Evolutionary conservation across 2,888 invertebrate genomes (phyloP).

Genomic region (Drosophila bunnanda): DNA sequence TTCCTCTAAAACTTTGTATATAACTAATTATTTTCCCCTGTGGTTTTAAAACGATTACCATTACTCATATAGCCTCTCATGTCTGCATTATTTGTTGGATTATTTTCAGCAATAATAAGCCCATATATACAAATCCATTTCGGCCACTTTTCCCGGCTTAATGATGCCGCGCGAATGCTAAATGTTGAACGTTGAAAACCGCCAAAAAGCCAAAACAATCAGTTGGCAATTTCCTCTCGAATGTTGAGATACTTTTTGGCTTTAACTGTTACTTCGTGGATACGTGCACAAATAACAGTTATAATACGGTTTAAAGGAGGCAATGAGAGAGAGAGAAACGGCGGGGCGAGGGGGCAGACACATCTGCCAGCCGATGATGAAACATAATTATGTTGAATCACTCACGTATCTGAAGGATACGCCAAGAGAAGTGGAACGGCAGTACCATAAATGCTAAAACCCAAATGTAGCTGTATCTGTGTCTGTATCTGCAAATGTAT

Average conservation of each 20-base stretch:
- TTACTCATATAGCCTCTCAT: neutral
- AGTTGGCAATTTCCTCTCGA: slow-evolving; percentile 54
- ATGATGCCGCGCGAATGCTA: slow-evolving; percentile 50
- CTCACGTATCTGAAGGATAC: slow-evolving; percentile 68
- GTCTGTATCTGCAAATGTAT: slow-evolving; percentile 18
- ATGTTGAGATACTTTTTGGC: slow-evolving; percentile 73
- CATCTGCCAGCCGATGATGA: slow-evolving; percentile 47
- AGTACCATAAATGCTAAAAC: slow-evolving; percentile 27
- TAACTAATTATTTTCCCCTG: neutral
- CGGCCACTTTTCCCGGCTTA: slow-evolving; percentile 44
- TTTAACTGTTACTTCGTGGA: slow-evolving; percentile 73
- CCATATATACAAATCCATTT: slow-evolving; percentile 11
- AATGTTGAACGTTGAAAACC: slow-evolving; percentile 43
- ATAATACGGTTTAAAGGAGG: slow-evolving; percentile 63
- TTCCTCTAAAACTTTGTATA: neutral
- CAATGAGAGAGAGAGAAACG: neutral
- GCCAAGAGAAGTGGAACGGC: slow-evolving; percentile 32
- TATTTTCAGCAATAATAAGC: neutral
- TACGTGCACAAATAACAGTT: slow-evolving; percentile 70
- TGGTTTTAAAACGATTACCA: neutral
- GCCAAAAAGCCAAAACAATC: slow-evolving; percentile 67
- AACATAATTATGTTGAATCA: slow-evolving; percentile 74
- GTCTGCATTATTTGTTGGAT: neutral
- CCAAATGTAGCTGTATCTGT: slow-evolving; percentile 25
- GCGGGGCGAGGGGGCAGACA: slow-evolving; percentile 7